Evolutionary conservation across 2,888 invertebrate genomes (phyloP).

Genomic region (Amitus sp.): DNA sequence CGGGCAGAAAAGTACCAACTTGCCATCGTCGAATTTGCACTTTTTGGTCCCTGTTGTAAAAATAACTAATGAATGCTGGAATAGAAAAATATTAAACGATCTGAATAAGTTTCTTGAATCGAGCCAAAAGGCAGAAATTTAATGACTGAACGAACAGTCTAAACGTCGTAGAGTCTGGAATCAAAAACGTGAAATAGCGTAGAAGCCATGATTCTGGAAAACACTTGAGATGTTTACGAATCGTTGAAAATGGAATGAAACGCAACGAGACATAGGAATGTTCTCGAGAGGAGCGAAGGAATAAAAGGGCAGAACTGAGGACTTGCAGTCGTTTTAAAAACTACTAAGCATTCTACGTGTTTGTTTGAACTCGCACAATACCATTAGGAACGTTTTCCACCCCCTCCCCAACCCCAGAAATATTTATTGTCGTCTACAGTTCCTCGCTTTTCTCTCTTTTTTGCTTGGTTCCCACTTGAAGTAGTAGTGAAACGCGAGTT

Average conservation of each 20-base stretch:
- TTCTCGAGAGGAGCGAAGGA: conserved; percentile 17
- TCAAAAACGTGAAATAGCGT: conserved; percentile 5
- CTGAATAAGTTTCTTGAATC: too few relatives aligned
- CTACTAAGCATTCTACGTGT: conserved; percentile 50
- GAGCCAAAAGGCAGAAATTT: too few relatives aligned
- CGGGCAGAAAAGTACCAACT: too few relatives aligned
- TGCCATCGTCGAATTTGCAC: too few relatives aligned
- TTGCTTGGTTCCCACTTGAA: conserved; percentile 29
- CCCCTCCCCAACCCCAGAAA: conserved; percentile 32
- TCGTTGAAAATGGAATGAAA: conserved; percentile 30
- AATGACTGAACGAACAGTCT: too few relatives aligned
- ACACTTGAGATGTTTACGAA: conserved; percentile 36
- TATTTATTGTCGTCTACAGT: conserved; percentile 35
- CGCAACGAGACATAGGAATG: conserved; percentile 19
- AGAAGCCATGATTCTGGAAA: conserved; percentile 15
- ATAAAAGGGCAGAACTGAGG: conserved; percentile 27
- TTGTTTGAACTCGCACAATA: conserved; percentile 53
- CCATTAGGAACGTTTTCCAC: conserved; percentile 52
- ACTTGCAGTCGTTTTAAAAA: conserved; percentile 43
- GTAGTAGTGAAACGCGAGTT: conserved; percentile 32
- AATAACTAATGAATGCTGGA: too few relatives aligned
- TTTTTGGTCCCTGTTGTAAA: too few relatives aligned
- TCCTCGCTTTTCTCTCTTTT: conserved; percentile 16
- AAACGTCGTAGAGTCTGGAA: too few relatives aligned
- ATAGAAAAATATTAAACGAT: too few relatives aligned